These are phyloP conservation scores for Electrophaes corylata DNA, from an alignment of 2,888 invertebrate genomes.

Conservation along the genomic window DNA sequence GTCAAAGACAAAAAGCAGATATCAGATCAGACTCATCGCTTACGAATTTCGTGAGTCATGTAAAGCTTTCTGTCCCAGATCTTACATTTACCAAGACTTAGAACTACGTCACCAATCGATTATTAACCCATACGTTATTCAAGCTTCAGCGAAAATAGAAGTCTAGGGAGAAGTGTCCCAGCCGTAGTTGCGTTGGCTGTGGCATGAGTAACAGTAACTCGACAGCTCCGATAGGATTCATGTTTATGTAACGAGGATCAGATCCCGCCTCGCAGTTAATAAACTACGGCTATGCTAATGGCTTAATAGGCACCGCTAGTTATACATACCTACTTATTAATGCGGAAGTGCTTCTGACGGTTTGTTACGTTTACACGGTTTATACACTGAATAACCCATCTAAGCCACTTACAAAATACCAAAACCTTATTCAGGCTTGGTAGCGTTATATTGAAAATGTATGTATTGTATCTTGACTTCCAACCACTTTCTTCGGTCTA, in stretches of 20 bases:
- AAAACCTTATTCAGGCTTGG: background rate
- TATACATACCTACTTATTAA: conserved; percentile 5
- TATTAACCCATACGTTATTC: too few species aligned
- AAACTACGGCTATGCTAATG: conserved; percentile 23
- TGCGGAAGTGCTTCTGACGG: background rate
- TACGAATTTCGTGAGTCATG: too few species aligned
- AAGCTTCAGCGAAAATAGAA: too few species aligned
- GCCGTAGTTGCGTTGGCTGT: background rate
- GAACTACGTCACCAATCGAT: too few species aligned
- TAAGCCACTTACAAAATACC: background rate
- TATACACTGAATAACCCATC: background rate
- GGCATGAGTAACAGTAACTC: conserved; percentile 10
- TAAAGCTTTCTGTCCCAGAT: too few species aligned
- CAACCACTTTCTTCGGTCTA: too few species aligned
- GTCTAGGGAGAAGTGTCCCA: background rate
- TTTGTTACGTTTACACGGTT: too few species aligned
- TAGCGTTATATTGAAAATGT: too few species aligned
- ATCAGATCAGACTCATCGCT: too few species aligned
- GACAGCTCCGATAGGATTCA: conserved; percentile 22
- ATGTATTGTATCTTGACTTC: too few species aligned
- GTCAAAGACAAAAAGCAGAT: too few species aligned
- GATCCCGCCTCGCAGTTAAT: conserved; percentile 20
- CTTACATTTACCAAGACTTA: too few species aligned
- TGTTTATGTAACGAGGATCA: conserved; percentile 30
- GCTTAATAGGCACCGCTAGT: conserved; percentile 11